phyloP scores from a whole-genome alignment of 2,113 vertebrate species.

The Grus americana region DNA sequence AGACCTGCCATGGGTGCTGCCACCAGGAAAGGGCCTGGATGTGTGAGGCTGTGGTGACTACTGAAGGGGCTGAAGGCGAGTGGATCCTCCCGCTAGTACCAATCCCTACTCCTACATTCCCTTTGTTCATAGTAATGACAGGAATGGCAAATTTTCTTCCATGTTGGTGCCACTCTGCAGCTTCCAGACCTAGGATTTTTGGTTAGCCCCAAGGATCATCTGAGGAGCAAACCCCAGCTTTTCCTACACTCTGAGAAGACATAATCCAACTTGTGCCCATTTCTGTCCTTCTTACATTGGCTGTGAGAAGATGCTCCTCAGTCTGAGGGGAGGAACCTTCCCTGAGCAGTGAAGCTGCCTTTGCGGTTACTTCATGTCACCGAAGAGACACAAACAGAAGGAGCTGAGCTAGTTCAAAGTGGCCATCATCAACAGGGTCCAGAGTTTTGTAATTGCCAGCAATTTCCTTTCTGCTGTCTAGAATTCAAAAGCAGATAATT shows the following conservation, averaged over 20 bases:
- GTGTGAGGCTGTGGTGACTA: neutral
- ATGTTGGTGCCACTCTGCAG: neutral
- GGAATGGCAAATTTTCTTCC: neutral
- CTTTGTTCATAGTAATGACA: neutral
- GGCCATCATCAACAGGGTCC: neutral
- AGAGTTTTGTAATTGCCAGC: neutral
- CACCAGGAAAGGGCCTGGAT: neutral
- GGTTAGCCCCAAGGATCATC: neutral
- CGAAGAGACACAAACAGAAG: neutral
- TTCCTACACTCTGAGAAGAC: neutral
- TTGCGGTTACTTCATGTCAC: neutral
- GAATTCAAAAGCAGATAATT: constrained; percentile 25
- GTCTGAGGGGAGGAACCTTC: neutral
- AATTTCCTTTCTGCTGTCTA: constrained; percentile 6
- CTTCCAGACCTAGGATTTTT: neutral
- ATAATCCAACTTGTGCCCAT: neutral
- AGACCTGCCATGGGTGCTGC: neutral
- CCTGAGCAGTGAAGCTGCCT: neutral
- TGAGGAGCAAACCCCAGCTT: neutral
- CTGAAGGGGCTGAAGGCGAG: neutral
- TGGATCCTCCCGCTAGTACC: neutral
- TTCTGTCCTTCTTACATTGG: neutral
- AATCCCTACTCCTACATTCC: neutral
- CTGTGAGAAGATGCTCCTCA: neutral
- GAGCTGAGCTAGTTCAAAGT: neutral